Evolutionary conservation across 2,888 invertebrate species (phyloP).

Genomic region (Leucophenga maculata): DNA sequence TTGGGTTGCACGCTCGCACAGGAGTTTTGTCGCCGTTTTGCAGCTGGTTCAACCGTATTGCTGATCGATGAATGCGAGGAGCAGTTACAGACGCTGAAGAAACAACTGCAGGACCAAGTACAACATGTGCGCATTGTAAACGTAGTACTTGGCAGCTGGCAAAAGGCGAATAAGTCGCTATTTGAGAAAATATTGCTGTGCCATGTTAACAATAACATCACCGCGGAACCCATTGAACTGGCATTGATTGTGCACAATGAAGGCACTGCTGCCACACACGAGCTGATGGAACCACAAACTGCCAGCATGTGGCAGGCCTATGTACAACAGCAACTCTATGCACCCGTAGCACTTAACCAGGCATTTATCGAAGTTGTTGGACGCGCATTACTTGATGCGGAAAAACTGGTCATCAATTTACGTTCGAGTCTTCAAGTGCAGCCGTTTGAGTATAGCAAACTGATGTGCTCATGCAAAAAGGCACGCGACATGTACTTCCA

Average conservation of each 20-base stretch:
- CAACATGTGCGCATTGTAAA: slow-evolving; percentile 69
- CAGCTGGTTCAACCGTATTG: slow-evolving; percentile 80
- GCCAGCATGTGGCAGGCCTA: slow-evolving; percentile 54
- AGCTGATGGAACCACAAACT: slow-evolving; percentile 61
- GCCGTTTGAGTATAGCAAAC: slow-evolving; percentile 57
- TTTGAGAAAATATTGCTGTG: slow-evolving; percentile 41
- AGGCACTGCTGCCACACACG: slow-evolving; percentile 58
- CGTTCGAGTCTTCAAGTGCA: slow-evolving; percentile 60
- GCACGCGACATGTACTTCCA: slow-evolving; percentile 71
- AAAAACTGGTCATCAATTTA: slow-evolving; percentile 64
- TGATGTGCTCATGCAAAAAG: slow-evolving; percentile 65
- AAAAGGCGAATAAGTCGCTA: slow-evolving; percentile 27
- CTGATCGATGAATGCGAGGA: slow-evolving; percentile 82
- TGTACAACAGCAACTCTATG: slow-evolving; percentile 59
- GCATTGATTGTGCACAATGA: slow-evolving; percentile 67
- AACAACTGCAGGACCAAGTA: slow-evolving; percentile 69
- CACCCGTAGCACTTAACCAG: slow-evolving; percentile 63
- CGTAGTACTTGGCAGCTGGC: slow-evolving; percentile 69
- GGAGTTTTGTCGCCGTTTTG: slow-evolving; percentile 79
- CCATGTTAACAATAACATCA: slow-evolving; percentile 27
- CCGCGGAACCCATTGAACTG: slow-evolving; percentile 49
- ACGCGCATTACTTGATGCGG: slow-evolving; percentile 33
- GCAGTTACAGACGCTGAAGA: slow-evolving; percentile 79
- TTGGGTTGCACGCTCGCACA: slow-evolving; percentile 86
- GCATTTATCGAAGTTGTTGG: slow-evolving; percentile 51